These are phyloP conservation scores for Synodontis membranacea DNA, from an alignment of 2,113 vertebrate genomes.

Conservation along the genomic window DNA sequence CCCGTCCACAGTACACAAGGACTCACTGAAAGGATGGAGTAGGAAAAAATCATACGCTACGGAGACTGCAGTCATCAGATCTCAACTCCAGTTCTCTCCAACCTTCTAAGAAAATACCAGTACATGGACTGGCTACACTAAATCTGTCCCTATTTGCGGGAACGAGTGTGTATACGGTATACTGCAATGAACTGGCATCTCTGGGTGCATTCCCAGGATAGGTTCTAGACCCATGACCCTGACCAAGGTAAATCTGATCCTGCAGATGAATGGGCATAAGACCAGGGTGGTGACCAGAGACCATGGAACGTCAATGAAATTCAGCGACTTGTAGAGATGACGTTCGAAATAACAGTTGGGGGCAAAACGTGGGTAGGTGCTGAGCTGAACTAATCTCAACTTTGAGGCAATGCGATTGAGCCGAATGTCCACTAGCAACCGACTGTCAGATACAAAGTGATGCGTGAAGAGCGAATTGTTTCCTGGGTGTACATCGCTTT, in stretches of 20 bases:
- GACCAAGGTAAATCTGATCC: not conserved
- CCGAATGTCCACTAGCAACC: too few species aligned
- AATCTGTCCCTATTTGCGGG: not conserved
- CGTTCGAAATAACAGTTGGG: too few species aligned
- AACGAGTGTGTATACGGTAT: not conserved
- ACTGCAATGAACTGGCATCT: not conserved
- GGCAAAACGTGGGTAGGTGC: too few species aligned
- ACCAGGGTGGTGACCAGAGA: too few species aligned
- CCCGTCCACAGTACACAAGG: not conserved
- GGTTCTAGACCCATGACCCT: not conserved
- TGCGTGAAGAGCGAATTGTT: too few species aligned
- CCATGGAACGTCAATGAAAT: too few species aligned
- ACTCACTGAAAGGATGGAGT: not conserved
- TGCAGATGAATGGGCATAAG: not conserved
- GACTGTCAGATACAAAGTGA: too few species aligned
- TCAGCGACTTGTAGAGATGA: too few species aligned
- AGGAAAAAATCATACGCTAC: not conserved
- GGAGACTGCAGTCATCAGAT: not conserved
- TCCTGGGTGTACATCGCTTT: too few species aligned
- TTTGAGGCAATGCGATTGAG: too few species aligned
- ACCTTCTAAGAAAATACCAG: not conserved
- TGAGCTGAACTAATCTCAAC: too few species aligned
- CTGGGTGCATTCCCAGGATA: not conserved
- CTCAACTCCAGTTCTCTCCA: not conserved
- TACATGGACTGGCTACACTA: not conserved